Conservation (phyloP, 2,888 invertebrate species). For the Oscheius onirici region DNA sequence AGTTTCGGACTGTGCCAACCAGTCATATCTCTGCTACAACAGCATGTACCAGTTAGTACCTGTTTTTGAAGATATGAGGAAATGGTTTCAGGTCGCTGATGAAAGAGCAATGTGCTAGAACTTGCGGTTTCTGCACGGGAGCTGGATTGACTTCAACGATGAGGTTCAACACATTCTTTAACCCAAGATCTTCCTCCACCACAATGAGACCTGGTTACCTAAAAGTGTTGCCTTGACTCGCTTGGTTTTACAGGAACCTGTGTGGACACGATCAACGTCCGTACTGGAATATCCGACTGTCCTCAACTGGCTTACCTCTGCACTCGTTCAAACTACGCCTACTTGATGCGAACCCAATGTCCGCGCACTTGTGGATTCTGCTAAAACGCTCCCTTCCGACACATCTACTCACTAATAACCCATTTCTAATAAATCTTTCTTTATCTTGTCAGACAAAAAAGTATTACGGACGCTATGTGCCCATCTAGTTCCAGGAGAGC, state of each 20-base stretch:
- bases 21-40: background rate
- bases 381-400: background rate
- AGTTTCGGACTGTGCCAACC: slow-evolving; percentile 3
- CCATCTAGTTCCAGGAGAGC: background rate
- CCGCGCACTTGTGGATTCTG: slow-evolving; percentile 8
- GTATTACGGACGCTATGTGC: background rate
- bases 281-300: slow-evolving; percentile 10
- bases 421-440: slow-evolving; percentile 1
- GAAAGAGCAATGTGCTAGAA: slow-evolving; percentile 21
- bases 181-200: background rate
- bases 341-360: background rate
- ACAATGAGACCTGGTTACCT: background rate
- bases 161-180: background rate
- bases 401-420: background rate
- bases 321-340: background rate
- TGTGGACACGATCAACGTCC: background rate
- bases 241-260: background rate
- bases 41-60: slow-evolving; percentile 8
- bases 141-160: background rate
- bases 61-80: background rate
- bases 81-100: slow-evolving; percentile 21
- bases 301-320: background rate
- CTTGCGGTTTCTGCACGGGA: slow-evolving; percentile 18
- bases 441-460: background rate
- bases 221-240: too few species aligned